Evolutionary conservation across 37 sponge, comb jelly and placozoan genomes (phyloP), one percentile per base, ranked within the genome.

Genomic region (Ianthella basta): DNA sequence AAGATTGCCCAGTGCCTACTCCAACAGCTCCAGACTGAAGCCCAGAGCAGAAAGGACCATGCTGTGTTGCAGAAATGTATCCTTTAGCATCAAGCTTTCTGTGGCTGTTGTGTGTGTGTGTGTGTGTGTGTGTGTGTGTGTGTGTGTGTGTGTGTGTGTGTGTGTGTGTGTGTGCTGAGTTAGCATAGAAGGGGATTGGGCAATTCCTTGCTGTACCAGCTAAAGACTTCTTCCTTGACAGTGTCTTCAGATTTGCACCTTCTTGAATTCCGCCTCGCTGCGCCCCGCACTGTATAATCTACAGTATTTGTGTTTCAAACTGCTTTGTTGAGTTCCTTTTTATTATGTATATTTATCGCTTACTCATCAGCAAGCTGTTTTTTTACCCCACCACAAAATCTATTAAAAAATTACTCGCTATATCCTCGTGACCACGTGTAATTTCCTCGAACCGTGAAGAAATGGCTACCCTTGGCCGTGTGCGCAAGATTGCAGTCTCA

Each of bases 1-100:
- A 56, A 82, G 19, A 77, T 82, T n/a, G 89, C 92, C 64, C 75
- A 63, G 83, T 82, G 82, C 50, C 80, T 92, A 56, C 73, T 92
- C 54, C 59, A 82, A 3, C 81, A 78, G 57, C 80, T 92, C 12
- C 82, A 79, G 15, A 63, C 72, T 25, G 89, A 88, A 12, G 89
- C 92, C 20, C 60, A 65, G 36, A 86, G 84, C 18, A 63, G 35
- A 35, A 66, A 57, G 0, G 92, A 92, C 84, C 85, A 66, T 35
- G 27, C 57, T 3, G 63, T 82, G n/a, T 66, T 92, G 6, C 55
- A 85, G 8, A 86, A 79, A 57, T 92, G 78, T 75, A 75, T 75
- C 78, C 78, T 50, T 23, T n/a, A n/a, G 40, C 44, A 44, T n/a
- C n/a, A n/a, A n/a, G n/a, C 37, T 34, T 32, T 19, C 15, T 57